Percentiles rank a stretch among this genome's conserved stretches.
These are phyloP conservation scores for Magallana angulata DNA, from an alignment of 1,140 invertebrate genomes.

Conservation along the genomic window DNA sequence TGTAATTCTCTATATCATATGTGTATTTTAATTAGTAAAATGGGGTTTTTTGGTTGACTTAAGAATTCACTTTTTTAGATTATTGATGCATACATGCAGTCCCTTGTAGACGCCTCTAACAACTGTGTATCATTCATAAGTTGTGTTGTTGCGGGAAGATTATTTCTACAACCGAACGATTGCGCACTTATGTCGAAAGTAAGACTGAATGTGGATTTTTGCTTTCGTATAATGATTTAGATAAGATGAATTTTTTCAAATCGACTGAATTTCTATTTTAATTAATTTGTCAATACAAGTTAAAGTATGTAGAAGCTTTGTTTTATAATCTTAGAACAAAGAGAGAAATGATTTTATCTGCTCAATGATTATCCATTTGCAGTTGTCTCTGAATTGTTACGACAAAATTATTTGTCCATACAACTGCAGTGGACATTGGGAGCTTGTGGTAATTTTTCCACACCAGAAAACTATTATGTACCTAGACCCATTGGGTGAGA, in stretches of 20 bases:
- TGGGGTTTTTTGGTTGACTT: not conserved
- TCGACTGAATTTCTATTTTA: too few relatives aligned
- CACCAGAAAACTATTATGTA: not conserved
- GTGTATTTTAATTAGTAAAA: not conserved
- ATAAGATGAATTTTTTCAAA: too few relatives aligned
- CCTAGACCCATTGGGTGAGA: not conserved
- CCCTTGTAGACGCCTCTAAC: not conserved
- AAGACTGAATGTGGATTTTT: not conserved
- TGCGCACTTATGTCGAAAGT: conserved; percentile 4
- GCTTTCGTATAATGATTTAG: too few relatives aligned
- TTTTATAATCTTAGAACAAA: too few relatives aligned
- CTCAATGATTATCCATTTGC: not conserved
- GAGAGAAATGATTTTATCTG: not conserved
- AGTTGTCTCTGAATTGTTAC: not conserved
- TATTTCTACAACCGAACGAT: not conserved
- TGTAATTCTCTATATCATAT: too few relatives aligned
- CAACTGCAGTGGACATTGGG: conserved; percentile 16
- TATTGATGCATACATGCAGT: conserved; percentile 18
- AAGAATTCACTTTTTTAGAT: not conserved
- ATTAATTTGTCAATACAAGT: too few relatives aligned
- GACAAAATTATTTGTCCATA: conserved; percentile 9
- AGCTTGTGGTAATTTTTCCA: not conserved
- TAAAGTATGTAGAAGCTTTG: too few relatives aligned
- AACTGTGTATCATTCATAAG: not conserved
- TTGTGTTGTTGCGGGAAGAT: conserved; percentile 19